Conservation (phyloP, 2,797 vertebrate species). For the Leptodactylus fallax region DNA sequence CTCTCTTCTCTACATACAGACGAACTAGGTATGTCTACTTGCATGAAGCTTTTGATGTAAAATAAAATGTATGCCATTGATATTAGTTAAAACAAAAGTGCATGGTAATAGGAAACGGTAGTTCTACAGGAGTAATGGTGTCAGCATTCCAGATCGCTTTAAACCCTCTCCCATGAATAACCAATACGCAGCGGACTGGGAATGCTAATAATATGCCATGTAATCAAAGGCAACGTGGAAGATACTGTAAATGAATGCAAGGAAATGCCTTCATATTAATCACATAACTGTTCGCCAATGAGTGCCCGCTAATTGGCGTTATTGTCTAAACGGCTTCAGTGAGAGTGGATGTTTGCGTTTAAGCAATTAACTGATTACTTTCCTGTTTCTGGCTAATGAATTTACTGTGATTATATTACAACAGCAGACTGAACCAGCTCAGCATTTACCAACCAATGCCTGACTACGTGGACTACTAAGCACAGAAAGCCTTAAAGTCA, state of each 20-base stretch:
- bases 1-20: no score
- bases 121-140: not conserved
- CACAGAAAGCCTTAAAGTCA: not conserved
- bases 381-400: slow-evolving; percentile 59
- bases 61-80: not conserved
- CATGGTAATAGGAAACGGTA: no score
- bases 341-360: slow-evolving; percentile 57
- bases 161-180: slow-evolving; percentile 14
- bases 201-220: slow-evolving; percentile 22
- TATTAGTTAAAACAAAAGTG: slow-evolving; percentile 1
- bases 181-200: not conserved
- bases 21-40: not conserved
- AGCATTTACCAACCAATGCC: slow-evolving; percentile 24
- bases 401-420: slow-evolving; percentile 4
- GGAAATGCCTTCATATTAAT: slow-evolving; percentile 59
- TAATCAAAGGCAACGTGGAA: slow-evolving; percentile 6
- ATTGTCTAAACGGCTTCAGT: slow-evolving; percentile 59
- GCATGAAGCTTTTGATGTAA: not conserved
- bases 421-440: not conserved
- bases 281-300: slow-evolving; percentile 29
- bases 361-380: slow-evolving; percentile 60
- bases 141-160: slow-evolving; percentile 2
- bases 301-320: slow-evolving; percentile 49
- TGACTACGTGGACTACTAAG: not conserved
- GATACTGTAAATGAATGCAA: slow-evolving; percentile 43